These are phyloP conservation scores for Bolinopsis microptera DNA, from an alignment of 37 sponge, comb jelly and placozoan genomes.

Conservation along the genomic window DNA sequence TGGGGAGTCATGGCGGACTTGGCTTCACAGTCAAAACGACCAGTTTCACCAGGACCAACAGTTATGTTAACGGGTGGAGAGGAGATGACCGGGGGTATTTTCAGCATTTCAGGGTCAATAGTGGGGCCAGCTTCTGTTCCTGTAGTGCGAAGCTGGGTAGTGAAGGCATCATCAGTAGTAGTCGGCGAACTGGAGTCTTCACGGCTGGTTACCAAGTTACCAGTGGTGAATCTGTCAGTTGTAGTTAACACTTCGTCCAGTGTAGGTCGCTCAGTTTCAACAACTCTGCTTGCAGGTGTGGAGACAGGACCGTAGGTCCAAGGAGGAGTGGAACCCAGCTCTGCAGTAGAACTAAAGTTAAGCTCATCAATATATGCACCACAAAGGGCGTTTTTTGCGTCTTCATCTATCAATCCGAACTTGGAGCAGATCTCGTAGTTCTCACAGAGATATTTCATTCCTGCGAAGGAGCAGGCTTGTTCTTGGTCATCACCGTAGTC, in stretches of 20 bases:
- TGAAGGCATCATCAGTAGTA: not conserved
- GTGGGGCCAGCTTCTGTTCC: not conserved
- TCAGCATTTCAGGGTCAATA: not conserved
- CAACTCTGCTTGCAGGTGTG: not conserved
- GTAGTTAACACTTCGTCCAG: not conserved
- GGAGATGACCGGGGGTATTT: not conserved
- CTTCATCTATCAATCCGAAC: not conserved
- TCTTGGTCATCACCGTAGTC: conserved; percentile 1
- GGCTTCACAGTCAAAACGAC: not conserved
- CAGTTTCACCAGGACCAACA: not conserved
- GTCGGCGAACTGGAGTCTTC: not conserved
- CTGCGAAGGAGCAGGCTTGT: not conserved
- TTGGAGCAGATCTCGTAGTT: conserved; percentile 43
- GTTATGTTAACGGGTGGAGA: conserved; percentile 33
- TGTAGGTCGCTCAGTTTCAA: not conserved
- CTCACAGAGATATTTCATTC: not conserved
- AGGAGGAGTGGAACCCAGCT: too few species aligned
- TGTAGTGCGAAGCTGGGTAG: not conserved
- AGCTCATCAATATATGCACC: not conserved
- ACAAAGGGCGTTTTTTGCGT: not conserved
- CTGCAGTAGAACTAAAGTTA: not conserved
- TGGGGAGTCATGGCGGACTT: not conserved
- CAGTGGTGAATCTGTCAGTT: not conserved
- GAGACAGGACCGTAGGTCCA: not conserved
- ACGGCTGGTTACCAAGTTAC: not conserved